A percentile compares a stretch with the other conserved stretches of the same genome.
phyloP scores from a whole-genome alignment of 2,113 vertebrate genomes.

The Hepsetus odoe region DNA sequence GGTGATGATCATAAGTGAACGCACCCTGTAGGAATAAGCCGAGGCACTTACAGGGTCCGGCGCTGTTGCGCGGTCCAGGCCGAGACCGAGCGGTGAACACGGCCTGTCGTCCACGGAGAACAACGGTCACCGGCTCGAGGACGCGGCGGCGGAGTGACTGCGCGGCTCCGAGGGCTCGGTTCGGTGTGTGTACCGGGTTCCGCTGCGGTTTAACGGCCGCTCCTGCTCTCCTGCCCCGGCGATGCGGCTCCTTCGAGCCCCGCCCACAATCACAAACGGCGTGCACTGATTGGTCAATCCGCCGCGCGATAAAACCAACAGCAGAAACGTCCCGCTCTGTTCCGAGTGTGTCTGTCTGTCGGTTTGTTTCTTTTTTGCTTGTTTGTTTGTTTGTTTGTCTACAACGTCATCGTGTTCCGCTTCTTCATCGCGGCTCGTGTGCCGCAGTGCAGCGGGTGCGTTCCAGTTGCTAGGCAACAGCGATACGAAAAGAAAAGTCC shows the following conservation, averaged over 20 bases:
- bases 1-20: not conserved
- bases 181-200: not conserved
- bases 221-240: too few relatives aligned
- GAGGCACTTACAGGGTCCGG: not conserved
- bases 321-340: not conserved
- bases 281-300: not conserved
- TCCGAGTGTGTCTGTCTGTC: not conserved
- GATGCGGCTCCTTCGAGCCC: not conserved
- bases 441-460: conserved; percentile 71
- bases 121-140: not conserved
- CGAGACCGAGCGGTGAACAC: not conserved
- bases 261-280: not conserved
- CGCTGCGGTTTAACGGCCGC: too few relatives aligned
- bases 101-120: not conserved
- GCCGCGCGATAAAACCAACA: not conserved
- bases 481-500: not conserved
- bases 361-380: not conserved
- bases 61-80: not conserved
- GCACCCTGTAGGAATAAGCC: too few relatives aligned
- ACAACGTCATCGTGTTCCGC: not conserved
- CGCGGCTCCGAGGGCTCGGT: too few relatives aligned
- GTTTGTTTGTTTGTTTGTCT: not conserved
- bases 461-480: conserved; percentile 65
- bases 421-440: conserved; percentile 49
- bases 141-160: not conserved